These are phyloP conservation scores for Halictus rubicundus DNA, from an alignment of 1,140 invertebrate species.

Conservation along the genomic window DNA sequence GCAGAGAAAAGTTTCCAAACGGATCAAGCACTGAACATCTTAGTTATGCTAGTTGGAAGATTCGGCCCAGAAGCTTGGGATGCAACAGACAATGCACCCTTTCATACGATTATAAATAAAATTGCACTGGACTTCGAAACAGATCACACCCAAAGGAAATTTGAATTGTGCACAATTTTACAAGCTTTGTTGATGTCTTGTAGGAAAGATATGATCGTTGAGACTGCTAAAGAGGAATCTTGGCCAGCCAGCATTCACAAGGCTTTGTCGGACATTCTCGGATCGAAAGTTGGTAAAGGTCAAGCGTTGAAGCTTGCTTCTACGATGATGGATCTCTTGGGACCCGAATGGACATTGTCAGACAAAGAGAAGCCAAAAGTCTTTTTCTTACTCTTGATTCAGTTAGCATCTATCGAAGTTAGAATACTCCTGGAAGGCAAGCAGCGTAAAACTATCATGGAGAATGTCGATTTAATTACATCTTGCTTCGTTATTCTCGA, in stretches of 20 bases:
- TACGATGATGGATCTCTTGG: slow-evolving; percentile 89
- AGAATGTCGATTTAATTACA: slow-evolving; percentile 88
- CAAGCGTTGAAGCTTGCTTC: slow-evolving; percentile 92
- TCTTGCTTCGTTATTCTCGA: slow-evolving; percentile 93
- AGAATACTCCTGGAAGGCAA: slow-evolving; percentile 95
- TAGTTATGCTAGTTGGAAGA: slow-evolving; percentile 86
- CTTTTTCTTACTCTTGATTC: slow-evolving; percentile 91
- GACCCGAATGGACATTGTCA: slow-evolving; percentile 90
- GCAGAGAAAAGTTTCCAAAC: slow-evolving; percentile 92
- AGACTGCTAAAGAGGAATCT: slow-evolving; percentile 84
- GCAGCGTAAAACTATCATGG: slow-evolving; percentile 88
- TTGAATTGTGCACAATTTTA: slow-evolving; percentile 89
- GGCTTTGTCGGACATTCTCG: slow-evolving; percentile 89
- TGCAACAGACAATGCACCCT: slow-evolving; percentile 84
- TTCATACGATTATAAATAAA: slow-evolving; percentile 91
- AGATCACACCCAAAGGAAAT: slow-evolving; percentile 92
- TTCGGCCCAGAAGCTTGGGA: slow-evolving; percentile 89
- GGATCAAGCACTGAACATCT: slow-evolving; percentile 90
- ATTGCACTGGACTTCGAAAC: slow-evolving; percentile 92
- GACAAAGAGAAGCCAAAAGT: slow-evolving; percentile 90
- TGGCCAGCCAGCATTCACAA: slow-evolving; percentile 90
- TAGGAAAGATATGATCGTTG: slow-evolving; percentile 83
- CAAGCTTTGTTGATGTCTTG: slow-evolving; percentile 88
- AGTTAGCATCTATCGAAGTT: slow-evolving; percentile 94
- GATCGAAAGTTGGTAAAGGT: slow-evolving; percentile 91